Conservation (phyloP, 2,888 invertebrate species). For the Chrysomela aeneicollis region DNA sequence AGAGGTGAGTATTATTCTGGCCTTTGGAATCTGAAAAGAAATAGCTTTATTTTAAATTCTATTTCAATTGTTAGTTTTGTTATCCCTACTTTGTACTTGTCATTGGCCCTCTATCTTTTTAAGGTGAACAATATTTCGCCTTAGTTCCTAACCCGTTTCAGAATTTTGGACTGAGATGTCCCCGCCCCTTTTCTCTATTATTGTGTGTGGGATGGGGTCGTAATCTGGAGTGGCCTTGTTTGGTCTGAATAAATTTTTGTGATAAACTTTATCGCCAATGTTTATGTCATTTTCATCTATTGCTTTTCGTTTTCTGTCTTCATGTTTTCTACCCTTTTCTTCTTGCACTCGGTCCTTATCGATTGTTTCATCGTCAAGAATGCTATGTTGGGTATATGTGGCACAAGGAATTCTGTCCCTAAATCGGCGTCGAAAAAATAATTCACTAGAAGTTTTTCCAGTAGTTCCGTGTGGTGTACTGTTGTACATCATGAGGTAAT, state of each 20-base stretch:
- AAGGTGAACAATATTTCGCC: too few species aligned
- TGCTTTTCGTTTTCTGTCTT: slow-evolving; percentile 4
- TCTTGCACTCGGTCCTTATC: slow-evolving; percentile 6
- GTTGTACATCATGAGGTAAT: slow-evolving; percentile 32
- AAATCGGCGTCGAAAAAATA: slow-evolving; percentile 25
- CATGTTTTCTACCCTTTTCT: slow-evolving; percentile 11
- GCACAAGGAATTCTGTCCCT: slow-evolving; percentile 4
- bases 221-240: slow-evolving; percentile 5
- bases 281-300: slow-evolving; percentile 7
- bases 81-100: too few species aligned
- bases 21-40: background rate
- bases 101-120: too few species aligned
- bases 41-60: background rate
- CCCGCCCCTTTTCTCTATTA: too few species aligned
- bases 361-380: slow-evolving; percentile 9
- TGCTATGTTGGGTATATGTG: slow-evolving; percentile 7
- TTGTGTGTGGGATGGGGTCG: slow-evolving; percentile 12
- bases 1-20: background rate
- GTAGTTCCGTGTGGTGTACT: slow-evolving; percentile 21
- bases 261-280: slow-evolving; percentile 27
- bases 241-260: slow-evolving; percentile 25
- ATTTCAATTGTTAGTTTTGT: background rate
- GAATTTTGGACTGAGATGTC: background rate
- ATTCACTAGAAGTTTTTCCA: slow-evolving; percentile 24
- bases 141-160: too few species aligned